Evolutionary conservation across 2,113 vertebrate species (phyloP), one percentile per base, ranked within the genome.

Genomic region (Odontophorus gujanensis): DNA sequence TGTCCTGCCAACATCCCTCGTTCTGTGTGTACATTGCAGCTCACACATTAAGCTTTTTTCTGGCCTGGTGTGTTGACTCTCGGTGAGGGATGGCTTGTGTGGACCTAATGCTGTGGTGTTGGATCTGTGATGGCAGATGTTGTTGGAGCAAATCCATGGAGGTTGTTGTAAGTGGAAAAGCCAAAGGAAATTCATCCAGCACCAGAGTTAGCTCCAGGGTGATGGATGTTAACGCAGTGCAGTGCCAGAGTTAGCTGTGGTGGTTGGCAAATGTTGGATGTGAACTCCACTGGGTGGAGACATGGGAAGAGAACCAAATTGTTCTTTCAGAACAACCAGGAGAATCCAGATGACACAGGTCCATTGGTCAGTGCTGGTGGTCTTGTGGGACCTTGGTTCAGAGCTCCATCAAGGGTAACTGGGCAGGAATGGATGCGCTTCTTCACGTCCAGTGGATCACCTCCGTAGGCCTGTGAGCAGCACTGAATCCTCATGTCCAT

Each of bases 211-310:
- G 18, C 0, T 7, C 13, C 30, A 20, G 14, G 14, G 4, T 21
- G 32, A 61, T 43, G 55, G 48, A 43, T 1, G 2, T 38, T 62
- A n/a, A 32, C 0, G 1, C 7, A 0, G 9, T 26, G 32, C 11
- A 20, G 53, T 18, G 28, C 38, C 20, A 16, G 45, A n/a, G 9
- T 47, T 7, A 7, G 26, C 40, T 48, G 25, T 53, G 59, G 19
- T 42, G 13, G 28, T 30, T n/a, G 13, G 40, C 25, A 57, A 63
- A 24, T 24, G 15, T 12, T 50, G 53, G 42, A 25, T 68, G 32
- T 30, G 67, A 38, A 55, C 61, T 28, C 42, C 42, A 5, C n/a
- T 38, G 66, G 53, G 14, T 19, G 59, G 14, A 81, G 45, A 36
- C 40, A 13, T 2, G 4, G 17, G 30, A 45, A 32, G n/a, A 36